These are phyloP conservation scores for Aplysina aerophoba DNA, from an alignment of 37 sponge, comb jelly and placozoan genomes.

Conservation along the genomic window DNA sequence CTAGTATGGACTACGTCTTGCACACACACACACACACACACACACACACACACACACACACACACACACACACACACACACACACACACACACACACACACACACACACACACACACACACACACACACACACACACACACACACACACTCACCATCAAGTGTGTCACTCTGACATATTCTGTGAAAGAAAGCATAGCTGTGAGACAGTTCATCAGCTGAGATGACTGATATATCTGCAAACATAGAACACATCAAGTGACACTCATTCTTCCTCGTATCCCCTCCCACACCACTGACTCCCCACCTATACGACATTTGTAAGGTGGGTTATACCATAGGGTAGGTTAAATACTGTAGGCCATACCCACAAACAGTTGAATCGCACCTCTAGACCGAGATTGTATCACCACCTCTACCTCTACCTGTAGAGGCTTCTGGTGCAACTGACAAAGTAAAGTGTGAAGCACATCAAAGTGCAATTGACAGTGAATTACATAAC, in stretches of 20 bases:
- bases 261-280: background rate
- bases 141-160: slow-evolving; percentile 6
- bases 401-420: too few species aligned
- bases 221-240: background rate
- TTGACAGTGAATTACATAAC: too few species aligned
- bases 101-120: background rate
- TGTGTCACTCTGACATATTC: background rate
- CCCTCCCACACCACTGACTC: too few species aligned
- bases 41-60: background rate
- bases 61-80: too few species aligned
- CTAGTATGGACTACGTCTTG: background rate
- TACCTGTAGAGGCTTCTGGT: too few species aligned
- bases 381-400: too few species aligned
- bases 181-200: slow-evolving; percentile 30
- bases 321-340: too few species aligned
- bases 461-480: too few species aligned
- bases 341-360: too few species aligned
- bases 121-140: slow-evolving; percentile 22
- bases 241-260: background rate
- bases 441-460: too few species aligned
- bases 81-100: background rate
- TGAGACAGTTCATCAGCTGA: background rate
- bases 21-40: background rate
- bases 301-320: too few species aligned
- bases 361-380: too few species aligned